These are phyloP conservation scores for Epizoanthus ramosus DNA, from an alignment of 92 coral and sea anemone genomes.

Conservation along the genomic window DNA sequence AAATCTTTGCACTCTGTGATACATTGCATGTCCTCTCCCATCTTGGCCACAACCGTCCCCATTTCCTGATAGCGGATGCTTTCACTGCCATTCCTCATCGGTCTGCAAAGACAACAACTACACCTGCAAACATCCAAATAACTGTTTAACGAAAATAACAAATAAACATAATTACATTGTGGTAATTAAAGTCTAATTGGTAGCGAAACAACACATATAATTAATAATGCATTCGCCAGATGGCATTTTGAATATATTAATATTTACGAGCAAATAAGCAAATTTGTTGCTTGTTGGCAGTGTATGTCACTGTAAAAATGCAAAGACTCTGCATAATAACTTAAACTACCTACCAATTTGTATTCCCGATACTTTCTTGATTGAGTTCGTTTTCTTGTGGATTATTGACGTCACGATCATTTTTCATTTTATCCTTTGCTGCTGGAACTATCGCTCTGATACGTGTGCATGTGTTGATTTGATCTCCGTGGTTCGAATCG, in stretches of 20 bases:
- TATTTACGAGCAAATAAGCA: no score
- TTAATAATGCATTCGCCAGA: no score
- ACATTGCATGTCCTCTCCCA: background rate
- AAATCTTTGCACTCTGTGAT: slow-evolving; percentile 14
- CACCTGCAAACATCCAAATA: background rate
- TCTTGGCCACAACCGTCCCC: slow-evolving; percentile 1
- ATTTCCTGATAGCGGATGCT: slow-evolving; percentile 14
- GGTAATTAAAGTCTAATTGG: no score
- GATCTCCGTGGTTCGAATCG: slow-evolving; percentile 11
- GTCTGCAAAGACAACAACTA: slow-evolving; percentile 7
- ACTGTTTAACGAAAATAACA: no score
- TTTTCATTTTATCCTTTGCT: background rate
- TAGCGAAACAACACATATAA: no score
- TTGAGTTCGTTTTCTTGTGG: background rate
- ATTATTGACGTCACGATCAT: background rate
- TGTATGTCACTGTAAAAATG: no score
- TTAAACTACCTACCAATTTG: slow-evolving; percentile 12
- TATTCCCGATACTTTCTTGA: slow-evolving; percentile 19
- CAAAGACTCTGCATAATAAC: background rate
- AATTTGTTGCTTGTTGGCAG: no score
- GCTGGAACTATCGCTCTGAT: slow-evolving; percentile 1
- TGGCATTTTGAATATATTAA: no score
- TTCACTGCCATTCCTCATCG: slow-evolving; percentile 15
- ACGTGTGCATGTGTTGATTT: background rate
- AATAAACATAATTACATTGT: no score